A percentile compares a stretch with the other conserved stretches of the same genome.
These are phyloP conservation scores for Eulithis testata DNA, from an alignment of 2,888 invertebrate genomes.

Conservation along the genomic window DNA sequence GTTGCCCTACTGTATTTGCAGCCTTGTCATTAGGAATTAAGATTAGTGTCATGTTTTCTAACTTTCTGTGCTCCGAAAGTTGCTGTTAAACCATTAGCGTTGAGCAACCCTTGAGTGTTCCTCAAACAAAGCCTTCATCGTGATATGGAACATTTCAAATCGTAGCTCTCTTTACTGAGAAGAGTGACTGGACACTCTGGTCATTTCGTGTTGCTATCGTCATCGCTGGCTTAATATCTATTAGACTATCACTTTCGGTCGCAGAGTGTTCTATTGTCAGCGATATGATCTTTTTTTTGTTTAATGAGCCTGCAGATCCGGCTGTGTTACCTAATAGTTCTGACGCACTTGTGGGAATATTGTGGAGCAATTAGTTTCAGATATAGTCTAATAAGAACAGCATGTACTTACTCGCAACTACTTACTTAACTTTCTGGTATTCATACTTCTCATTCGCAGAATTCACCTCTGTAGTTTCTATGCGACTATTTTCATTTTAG, in stretches of 20 bases:
- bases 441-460: not conserved
- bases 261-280: slow-evolving; percentile 76
- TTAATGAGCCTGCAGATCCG: slow-evolving; percentile 79
- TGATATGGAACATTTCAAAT: slow-evolving; percentile 36
- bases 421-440: not conserved
- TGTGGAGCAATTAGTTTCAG: slow-evolving; percentile 62
- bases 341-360: slow-evolving; percentile 76
- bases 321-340: slow-evolving; percentile 74
- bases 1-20: not conserved
- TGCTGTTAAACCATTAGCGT: slow-evolving; percentile 27
- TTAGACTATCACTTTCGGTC: slow-evolving; percentile 80
- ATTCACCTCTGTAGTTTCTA: no score
- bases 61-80: slow-evolving; percentile 17
- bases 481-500: no score
- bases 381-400: slow-evolving; percentile 40
- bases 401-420: slow-evolving; percentile 2
- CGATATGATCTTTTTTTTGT: slow-evolving; percentile 76
- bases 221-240: slow-evolving; percentile 70
- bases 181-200: slow-evolving; percentile 64
- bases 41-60: slow-evolving; percentile 1
- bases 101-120: slow-evolving; percentile 28
- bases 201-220: slow-evolving; percentile 65
- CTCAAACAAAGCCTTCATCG: slow-evolving; percentile 28
- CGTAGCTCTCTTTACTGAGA: slow-evolving; percentile 48
- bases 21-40: not conserved